phyloP scores from a whole-genome alignment of 2,113 vertebrate species.

The Phylloscopus trochiloides region DNA sequence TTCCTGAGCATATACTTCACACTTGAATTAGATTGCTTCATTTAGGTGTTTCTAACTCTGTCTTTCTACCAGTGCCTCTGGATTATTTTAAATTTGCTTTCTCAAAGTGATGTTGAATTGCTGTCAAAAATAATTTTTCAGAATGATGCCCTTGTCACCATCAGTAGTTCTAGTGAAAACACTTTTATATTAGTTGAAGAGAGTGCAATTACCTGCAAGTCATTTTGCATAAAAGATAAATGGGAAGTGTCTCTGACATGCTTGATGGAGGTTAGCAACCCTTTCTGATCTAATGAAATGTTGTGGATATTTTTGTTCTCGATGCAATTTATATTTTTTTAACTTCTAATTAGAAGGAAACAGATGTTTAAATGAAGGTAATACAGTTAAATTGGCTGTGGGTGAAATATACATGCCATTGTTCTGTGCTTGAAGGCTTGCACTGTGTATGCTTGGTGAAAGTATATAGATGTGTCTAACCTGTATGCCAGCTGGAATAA shows the following conservation, averaged over 20 bases:
- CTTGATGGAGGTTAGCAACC: constrained; percentile 13
- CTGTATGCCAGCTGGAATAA: not conserved
- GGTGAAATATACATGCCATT: not conserved
- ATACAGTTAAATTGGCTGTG: not conserved
- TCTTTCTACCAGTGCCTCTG: not conserved
- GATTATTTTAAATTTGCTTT: not conserved
- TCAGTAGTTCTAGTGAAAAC: constrained; percentile 1
- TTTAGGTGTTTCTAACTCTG: not conserved
- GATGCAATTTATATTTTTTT: not conserved
- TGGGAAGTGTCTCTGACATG: not conserved
- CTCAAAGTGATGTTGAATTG: not conserved
- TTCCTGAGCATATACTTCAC: not conserved
- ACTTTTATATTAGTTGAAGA: constrained; percentile 14
- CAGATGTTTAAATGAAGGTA: not conserved
- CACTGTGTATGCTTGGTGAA: not conserved
- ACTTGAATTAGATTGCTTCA: not conserved
- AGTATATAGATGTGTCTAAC: not conserved
- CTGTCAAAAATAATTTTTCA: constrained; percentile 37
- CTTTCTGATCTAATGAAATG: constrained; percentile 17
- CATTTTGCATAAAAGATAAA: constrained; percentile 49
- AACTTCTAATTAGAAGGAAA: not conserved
- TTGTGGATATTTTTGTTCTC: constrained; percentile 7
- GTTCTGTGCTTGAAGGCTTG: not conserved
- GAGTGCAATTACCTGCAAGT: constrained; percentile 35
- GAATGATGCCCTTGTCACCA: not conserved